Percentiles rank a stretch among this genome's conserved stretches.
Conservation (phyloP, 2,888 invertebrate species). For the Pyralis farinalis region DNA sequence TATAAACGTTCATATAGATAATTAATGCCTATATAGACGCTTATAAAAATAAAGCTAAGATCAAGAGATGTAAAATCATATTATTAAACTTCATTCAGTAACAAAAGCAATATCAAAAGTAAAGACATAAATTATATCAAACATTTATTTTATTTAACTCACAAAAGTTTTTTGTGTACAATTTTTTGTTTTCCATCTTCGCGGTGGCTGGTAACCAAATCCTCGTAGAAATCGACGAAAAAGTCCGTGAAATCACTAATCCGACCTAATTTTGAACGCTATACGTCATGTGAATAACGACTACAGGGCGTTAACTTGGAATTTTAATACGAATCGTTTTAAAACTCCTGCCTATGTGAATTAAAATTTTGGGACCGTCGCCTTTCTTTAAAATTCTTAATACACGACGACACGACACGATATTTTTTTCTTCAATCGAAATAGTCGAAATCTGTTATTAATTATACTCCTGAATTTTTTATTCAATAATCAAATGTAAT, state of each 20-base stretch:
- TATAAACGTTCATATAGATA: too few species aligned
- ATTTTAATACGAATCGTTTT: constrained; percentile 43
- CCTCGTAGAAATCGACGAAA: constrained; percentile 34
- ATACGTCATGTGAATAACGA: constrained; percentile 58
- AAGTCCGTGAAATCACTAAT: constrained; percentile 62
- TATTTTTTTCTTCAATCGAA: too few species aligned
- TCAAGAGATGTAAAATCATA: too few species aligned
- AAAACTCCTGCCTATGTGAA: constrained; percentile 22
- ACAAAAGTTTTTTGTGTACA: too few species aligned
- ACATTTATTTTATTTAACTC: constrained; percentile 13
- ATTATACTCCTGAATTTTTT: too few species aligned
- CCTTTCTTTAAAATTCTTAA: constrained; percentile 23
- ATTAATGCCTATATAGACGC: too few species aligned
- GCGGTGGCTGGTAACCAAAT: constrained; percentile 40
- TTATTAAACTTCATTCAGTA: neutral
- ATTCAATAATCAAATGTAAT: too few species aligned
- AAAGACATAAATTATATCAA: constrained; percentile 6
- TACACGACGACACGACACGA: too few species aligned
- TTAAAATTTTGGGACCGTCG: constrained; percentile 31
- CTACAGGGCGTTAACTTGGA: constrained; percentile 38
- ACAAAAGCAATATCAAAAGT: neutral
- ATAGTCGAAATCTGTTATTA: too few species aligned
- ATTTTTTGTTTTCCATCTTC: constrained; percentile 34
- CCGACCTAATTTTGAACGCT: constrained; percentile 62
- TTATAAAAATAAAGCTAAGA: too few species aligned